Base-by-base conservation (phyloP, 2,797 vertebrate species). In the Halcyon smyrnensis region DNA sequence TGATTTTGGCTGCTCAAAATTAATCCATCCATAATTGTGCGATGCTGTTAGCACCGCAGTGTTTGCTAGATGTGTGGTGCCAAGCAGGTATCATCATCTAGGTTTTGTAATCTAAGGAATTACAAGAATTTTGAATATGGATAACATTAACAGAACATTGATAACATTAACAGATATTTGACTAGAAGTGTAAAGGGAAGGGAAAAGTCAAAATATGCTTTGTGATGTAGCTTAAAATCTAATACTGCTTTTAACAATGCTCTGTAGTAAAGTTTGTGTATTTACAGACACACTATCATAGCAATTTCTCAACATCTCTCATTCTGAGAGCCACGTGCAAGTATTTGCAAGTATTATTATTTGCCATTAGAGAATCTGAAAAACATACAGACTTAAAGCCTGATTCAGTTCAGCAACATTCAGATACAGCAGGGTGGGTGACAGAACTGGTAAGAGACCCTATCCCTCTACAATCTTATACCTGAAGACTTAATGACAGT, bases 321-420 rank as follows among this genome's bases (percentile, higher is more conserved):
- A 62, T 5, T 24, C 32, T 1, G 0, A 63, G 37, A 16, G 28
- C 28, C 36, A 50, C 5, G 27, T 1, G 4, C 37, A 39, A 39
- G 37, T 39, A 39, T 39, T 94, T 27, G 15, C 20, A 39, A 73
- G 6, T 32, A 69, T 9, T 84, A n/a, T 25, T 60, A 46, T 30
- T 64, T 6, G 43, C n/a, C 20, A 16, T n/a, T 56, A 69, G 12
- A 65, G 15, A 62, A 60, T 32, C 21, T 68, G 48, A 85, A 78
- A 43, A 7, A 70, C 45, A 46, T 27, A 51, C 4, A 41, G 53
- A 57, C 9, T 57, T 53, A 48, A 0, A 64, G 25, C 8, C 36
- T 67, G 43, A 63, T 65, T 30, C 57, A 73, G 18, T 48, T 80
- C 36, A 34, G 11, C 9, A 50, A 43, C 46, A 71, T 65, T 8